Evolutionary conservation across 2,888 invertebrate genomes (phyloP), one percentile per base, ranked within the genome.

Genomic region (Dasysyrphus tricinctus): DNA sequence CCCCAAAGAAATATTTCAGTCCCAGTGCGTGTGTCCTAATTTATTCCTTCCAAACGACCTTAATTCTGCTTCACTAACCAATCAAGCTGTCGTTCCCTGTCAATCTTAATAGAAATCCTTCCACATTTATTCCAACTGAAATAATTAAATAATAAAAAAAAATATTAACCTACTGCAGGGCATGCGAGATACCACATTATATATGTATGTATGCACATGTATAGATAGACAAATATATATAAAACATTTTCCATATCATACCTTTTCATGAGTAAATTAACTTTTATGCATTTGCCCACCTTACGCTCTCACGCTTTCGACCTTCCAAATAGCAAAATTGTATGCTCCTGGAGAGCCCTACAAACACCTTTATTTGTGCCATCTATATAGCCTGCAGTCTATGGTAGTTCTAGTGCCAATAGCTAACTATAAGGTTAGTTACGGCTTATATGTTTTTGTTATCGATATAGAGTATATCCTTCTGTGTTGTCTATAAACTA

Each of bases 61-160:
- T 49, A 34, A 65, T 65, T 65, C 47, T 16, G 47, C 65, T 12
- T 65, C 47, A 47, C 47, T 65, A 47, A 47, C 32, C 65, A 65
- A 65, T 49, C 47, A 65, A 65, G 65, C 47, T 65, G 65, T 49
- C 65, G 74, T 74, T 80, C 59, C 34, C 67, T 24, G 67, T 74
- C 80, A 73, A 49, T 73, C 79, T 57, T 49, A 79, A 56, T 49
- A 47, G 56, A 65, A 57, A 63, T 73, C 16, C 47, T 14, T 49
- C 47, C 37, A 19, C 24, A 16, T 42, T 44, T 49, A 56, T 63
- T 47, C 42, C 61, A 56, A 79, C 42, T 76, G 56, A 37, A 72
- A 54, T 56, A 79, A 65, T 56, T 73, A 72, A 77, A 59, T 69
- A 42, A 12, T 3, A 56, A 69, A 77, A 59, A 56, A 56, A 57